Conservation (phyloP, 2,797 vertebrate species). For the Momotus momota region DNA sequence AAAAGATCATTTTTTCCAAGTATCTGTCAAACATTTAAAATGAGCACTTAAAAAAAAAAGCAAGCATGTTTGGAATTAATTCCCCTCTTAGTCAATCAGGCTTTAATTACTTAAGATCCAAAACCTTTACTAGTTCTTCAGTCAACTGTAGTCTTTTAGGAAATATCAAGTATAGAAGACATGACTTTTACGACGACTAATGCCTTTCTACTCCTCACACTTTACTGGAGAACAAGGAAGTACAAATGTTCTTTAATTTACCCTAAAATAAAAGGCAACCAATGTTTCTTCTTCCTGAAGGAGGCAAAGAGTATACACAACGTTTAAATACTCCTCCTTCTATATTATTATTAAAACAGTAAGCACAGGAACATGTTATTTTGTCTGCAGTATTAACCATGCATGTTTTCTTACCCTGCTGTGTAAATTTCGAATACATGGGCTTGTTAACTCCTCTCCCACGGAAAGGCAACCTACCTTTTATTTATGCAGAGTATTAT, state of each 20-base stretch:
- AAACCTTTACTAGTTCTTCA: background rate
- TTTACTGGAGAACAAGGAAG: background rate
- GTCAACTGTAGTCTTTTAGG: background rate
- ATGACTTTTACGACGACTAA: background rate
- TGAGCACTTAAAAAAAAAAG: background rate
- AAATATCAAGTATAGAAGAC: background rate
- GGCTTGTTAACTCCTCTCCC: background rate
- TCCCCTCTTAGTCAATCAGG: background rate
- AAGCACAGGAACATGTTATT: background rate
- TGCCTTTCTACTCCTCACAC: background rate
- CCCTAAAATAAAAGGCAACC: background rate
- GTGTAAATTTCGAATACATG: background rate
- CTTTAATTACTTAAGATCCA: background rate
- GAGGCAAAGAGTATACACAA: background rate
- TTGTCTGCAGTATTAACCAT: background rate
- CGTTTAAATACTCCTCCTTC: background rate
- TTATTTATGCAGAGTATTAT: background rate
- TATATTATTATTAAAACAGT: background rate
- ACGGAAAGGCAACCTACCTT: background rate
- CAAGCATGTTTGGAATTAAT: background rate
- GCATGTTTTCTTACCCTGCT: background rate
- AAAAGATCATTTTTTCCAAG: background rate
- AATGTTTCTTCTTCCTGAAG: background rate
- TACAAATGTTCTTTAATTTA: background rate
- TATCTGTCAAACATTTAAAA: conserved; percentile 29